Base-by-base conservation (phyloP, 2,113 vertebrate genomes). In the Drymodes brunneopygia region DNA sequence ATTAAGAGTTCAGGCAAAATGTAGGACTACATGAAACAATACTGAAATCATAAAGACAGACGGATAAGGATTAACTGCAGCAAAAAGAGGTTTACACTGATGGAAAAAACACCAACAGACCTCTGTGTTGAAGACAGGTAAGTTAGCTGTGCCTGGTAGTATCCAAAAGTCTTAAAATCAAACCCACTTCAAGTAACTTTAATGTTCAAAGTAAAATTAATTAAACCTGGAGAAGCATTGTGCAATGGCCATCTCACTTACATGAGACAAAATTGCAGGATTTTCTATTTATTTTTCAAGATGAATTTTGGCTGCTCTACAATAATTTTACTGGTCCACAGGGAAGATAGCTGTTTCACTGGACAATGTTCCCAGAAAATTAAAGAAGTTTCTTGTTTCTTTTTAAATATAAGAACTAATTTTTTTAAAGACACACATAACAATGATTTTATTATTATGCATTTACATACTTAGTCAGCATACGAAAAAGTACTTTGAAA, bases 1-100 rank as follows among this genome's bases (percentile, higher is more conserved):
- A 98, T 98, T 97, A 98, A 98, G 96, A 96, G 83, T 82, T 79
- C 2, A 88, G 88, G 94, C 87, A 95, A 97, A 96, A 95, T 84
- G 93, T 97, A 96, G 88, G 86, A 79, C 92, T 90, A 79, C 83
- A 89, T 79, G 92, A 96, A 96, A 97, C 96, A 96, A 97, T 95
- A 88, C 77, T 91, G 67, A 91, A 96, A 96, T 93, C 84, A 86
- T 94, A 95, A 97, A 96, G 97, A 90, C 89, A 88, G 81, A 95
- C 0, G 44, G 95, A 88, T 95, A 88, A 90, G 50, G 73, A 94
- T 93, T 93, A 94, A 82, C 88, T 74, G 44, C 71, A 94, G 94
- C 73, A 92, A 83, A 90, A 90, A 83, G 47, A 65, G 81, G 73
- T 80, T 88, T 73, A 88, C n/a, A 50, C 38, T 81, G 81, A 88